These are phyloP conservation scores for Lepidocolaptes lacrymiger DNA, from an alignment of 2,797 vertebrate species.

Conservation along the genomic window DNA sequence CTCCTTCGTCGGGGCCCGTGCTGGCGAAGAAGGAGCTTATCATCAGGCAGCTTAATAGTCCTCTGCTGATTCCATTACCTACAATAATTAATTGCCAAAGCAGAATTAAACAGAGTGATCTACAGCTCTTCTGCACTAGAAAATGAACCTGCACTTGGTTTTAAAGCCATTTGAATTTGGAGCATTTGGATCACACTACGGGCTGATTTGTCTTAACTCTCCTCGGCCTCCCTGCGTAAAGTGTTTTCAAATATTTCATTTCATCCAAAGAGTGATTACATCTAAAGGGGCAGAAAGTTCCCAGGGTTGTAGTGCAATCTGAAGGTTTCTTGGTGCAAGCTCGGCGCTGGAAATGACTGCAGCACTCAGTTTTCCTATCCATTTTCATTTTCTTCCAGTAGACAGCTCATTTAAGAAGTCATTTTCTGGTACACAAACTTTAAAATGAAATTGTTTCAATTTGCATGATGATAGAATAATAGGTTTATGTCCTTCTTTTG, in stretches of 20 bases:
- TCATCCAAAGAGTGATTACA: not conserved
- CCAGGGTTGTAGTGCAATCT: not conserved
- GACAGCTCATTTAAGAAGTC: slow-evolving; percentile 56
- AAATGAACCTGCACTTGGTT: not conserved
- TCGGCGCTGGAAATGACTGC: not conserved
- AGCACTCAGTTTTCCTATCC: not conserved
- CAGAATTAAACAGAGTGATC: not conserved
- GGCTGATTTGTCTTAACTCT: not conserved
- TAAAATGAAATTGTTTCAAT: slow-evolving; percentile 66
- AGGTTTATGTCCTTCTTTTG: slow-evolving; percentile 33
- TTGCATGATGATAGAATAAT: slow-evolving; percentile 56
- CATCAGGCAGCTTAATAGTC: not conserved
- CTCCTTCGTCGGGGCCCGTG: not conserved
- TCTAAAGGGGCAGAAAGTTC: not conserved
- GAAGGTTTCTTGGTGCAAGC: not conserved
- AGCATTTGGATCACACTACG: not conserved
- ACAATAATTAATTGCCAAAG: not conserved
- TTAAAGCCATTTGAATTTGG: not conserved
- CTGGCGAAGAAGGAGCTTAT: not conserved
- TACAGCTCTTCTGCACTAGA: not conserved
- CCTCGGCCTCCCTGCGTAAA: not conserved
- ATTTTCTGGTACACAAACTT: slow-evolving; percentile 77
- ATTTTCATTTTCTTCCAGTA: slow-evolving; percentile 52
- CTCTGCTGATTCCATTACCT: not conserved
- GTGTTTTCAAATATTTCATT: slow-evolving; percentile 16